A percentile compares a stretch with the other conserved stretches of the same genome.
These are phyloP conservation scores for Tetramorium simillimum DNA, from an alignment of 1,140 invertebrate genomes.

Conservation along the genomic window DNA sequence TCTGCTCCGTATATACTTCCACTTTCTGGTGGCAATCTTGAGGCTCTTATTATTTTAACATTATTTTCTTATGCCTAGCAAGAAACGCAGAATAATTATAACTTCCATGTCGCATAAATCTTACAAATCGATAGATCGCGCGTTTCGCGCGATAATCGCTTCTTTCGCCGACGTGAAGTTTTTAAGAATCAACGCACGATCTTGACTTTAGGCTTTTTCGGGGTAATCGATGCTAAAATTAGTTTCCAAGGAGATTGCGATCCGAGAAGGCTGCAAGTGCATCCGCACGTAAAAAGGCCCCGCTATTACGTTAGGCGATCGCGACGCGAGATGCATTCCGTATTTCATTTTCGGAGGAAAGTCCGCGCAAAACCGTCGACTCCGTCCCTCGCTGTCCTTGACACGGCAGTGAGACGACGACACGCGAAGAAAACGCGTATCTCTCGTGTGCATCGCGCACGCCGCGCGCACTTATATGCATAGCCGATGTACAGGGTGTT, in stretches of 20 bases:
- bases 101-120: neutral
- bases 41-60: neutral
- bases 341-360: conserved; percentile 62
- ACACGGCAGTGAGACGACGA: conserved; percentile 78
- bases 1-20: conserved; percentile 18
- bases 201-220: neutral
- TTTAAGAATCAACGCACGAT: neutral
- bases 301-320: conserved; percentile 9
- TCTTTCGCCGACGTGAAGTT: neutral
- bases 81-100: neutral
- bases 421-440: conserved; percentile 74
- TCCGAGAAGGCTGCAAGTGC: neutral
- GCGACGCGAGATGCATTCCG: conserved; percentile 24
- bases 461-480: conserved; percentile 25
- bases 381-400: conserved; percentile 81
- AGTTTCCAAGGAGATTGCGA: neutral
- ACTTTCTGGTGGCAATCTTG: conserved; percentile 1
- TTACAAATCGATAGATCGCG: neutral
- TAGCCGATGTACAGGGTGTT: conserved; percentile 28
- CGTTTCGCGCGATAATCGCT: neutral
- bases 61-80: neutral
- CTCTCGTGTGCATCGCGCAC: conserved; percentile 60
- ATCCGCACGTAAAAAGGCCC: neutral
- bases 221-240: neutral
- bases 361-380: conserved; percentile 71